Base-by-base conservation (phyloP, 2,888 invertebrate genomes). In the Drosophila cyrtoloma region DNA sequence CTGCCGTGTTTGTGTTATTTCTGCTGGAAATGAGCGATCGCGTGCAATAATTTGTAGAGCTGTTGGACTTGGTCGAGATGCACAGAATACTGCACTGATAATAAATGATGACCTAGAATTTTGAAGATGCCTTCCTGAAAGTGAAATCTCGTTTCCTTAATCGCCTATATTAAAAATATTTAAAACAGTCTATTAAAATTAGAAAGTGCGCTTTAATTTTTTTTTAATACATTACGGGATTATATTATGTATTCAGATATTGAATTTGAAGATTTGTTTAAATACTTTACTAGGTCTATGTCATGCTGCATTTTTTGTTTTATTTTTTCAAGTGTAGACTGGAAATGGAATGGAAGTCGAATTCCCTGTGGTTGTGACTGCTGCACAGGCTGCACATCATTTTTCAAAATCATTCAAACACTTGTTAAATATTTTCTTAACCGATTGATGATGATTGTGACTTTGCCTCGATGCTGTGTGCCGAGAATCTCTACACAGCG, bases 361-460 rank as follows among this genome's bases (percentile, higher is more conserved):
- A 44, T 44, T 53, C 33, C 53, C 42, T 55, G 33, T 35, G 26
- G 32, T 28, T 57, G 71, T 22, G 44, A 69, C 51, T 72, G 81
- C 59, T 66, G 79, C 79, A 79, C 79, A 77, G 65, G 79, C 71
- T 80, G 78, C 86, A 89, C 85, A 90, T 91, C 90, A 93, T 93
- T 92, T 92, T 91, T 92, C 93, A 92, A 91, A 90, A 91, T 92
- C 92, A 92, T 92, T 92, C 86, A 90, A 92, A 92, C 89, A 92
- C 92, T 91, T 92, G 91, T 92, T 92, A 91, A 92, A 89, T 91
- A 86, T 91, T 91, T 92, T 89, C 82, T 82, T 91, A 90, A 86
- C 90, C 90, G 91, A 91, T 90, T 90, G 91, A 91, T 91, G 91
- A 82, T 85, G 87, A 87, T 81, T 90, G 91, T 84, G 84, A 83